Conservation (phyloP, 2,797 vertebrate genomes). For the Poeciliopsis gracilis region DNA sequence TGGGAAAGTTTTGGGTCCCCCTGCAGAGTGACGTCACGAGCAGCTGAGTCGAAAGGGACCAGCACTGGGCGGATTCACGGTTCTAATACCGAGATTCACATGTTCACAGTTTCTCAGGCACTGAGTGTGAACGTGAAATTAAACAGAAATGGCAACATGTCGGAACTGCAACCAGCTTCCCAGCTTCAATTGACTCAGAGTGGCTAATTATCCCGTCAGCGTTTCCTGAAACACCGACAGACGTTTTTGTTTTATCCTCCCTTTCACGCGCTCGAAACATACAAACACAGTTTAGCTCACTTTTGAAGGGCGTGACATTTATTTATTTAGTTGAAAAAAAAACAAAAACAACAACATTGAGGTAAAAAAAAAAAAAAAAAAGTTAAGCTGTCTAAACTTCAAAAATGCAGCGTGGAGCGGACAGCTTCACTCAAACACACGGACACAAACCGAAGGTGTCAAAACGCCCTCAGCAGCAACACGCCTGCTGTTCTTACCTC, state of each 20-base stretch:
- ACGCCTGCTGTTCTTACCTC: slow-evolving; percentile 40
- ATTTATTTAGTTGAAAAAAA: neutral
- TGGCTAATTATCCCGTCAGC: neutral
- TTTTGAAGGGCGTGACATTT: slow-evolving; percentile 5
- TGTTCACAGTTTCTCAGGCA: neutral
- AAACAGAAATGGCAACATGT: too few species aligned
- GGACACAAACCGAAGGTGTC: neutral
- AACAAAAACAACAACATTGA: neutral
- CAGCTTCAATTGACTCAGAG: neutral
- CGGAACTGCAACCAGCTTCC: neutral
- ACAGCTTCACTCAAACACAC: neutral
- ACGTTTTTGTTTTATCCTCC: neutral
- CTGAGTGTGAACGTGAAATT: too few species aligned
- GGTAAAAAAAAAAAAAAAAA: neutral
- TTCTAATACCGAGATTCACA: neutral
- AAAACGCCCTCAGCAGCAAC: neutral
- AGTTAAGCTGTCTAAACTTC: neutral
- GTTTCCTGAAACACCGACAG: neutral
- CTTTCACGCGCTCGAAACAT: slow-evolving; percentile 43
- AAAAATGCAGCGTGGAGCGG: neutral
- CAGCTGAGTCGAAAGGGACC: neutral
- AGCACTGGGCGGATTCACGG: too few species aligned
- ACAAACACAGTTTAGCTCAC: slow-evolving; percentile 33
- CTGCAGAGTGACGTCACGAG: neutral
- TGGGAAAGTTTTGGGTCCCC: neutral